Conservation (phyloP, 1,140 invertebrate genomes). For the Chelonus insularis region DNA sequence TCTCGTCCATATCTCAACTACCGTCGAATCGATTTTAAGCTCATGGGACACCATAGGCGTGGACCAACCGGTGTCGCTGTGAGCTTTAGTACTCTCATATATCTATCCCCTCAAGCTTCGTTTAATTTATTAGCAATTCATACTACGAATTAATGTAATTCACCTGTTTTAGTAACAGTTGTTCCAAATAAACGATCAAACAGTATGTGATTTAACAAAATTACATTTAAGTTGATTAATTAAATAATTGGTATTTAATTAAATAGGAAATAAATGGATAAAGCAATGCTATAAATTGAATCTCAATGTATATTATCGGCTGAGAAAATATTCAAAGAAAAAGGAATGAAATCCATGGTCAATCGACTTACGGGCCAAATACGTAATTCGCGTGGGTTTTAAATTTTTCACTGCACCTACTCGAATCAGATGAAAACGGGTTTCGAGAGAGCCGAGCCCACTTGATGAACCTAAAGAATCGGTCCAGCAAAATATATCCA, state of each 20-base stretch:
- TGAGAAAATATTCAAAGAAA: background rate
- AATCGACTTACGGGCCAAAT: constrained; percentile 9
- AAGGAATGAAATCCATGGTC: background rate
- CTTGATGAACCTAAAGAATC: constrained; percentile 11
- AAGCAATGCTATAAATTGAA: too few relatives aligned
- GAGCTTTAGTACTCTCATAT: background rate
- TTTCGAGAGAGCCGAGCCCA: constrained; percentile 10
- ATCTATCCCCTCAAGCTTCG: background rate
- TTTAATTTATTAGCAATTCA: background rate
- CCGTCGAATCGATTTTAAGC: constrained; percentile 16
- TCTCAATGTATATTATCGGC: too few relatives aligned
- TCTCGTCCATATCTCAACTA: background rate
- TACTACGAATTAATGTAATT: background rate
- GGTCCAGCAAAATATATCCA: background rate
- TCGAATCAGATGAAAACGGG: constrained; percentile 5
- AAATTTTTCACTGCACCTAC: constrained; percentile 18
- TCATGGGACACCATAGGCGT: constrained; percentile 20
- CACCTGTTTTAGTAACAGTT: too few relatives aligned
- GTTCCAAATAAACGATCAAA: too few relatives aligned
- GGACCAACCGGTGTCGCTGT: constrained; percentile 10
- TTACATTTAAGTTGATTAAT: too few relatives aligned
- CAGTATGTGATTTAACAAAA: too few relatives aligned
- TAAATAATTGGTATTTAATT: too few relatives aligned
- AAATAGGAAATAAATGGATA: too few relatives aligned
- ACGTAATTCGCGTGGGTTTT: constrained; percentile 14